These are phyloP conservation scores for Thereva unica DNA, from an alignment of 2,888 invertebrate species.

Conservation along the genomic window DNA sequence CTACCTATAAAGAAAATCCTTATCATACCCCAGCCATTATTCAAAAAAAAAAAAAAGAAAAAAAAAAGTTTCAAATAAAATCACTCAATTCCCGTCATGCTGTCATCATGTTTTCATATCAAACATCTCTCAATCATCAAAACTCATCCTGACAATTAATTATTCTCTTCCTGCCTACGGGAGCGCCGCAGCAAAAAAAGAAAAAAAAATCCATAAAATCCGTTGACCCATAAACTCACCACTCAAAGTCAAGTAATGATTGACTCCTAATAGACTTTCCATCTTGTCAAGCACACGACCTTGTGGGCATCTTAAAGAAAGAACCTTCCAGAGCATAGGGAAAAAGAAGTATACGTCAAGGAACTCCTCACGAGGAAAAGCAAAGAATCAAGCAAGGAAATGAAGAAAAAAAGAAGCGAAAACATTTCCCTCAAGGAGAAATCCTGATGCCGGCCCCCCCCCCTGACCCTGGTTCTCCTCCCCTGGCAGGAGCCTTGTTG, in stretches of 20 bases:
- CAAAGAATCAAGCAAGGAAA: neutral
- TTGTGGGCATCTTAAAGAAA: conserved; percentile 16
- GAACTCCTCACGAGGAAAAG: conserved; percentile 2
- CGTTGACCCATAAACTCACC: conserved; percentile 30
- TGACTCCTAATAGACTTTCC: conserved; percentile 40
- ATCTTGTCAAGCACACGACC: conserved; percentile 37
- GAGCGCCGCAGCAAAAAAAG: conserved; percentile 4
- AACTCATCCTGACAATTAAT: conserved; percentile 24
- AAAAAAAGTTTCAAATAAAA: too few relatives aligned
- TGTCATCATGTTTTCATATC: neutral
- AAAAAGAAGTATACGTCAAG: conserved; percentile 14
- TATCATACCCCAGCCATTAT: too few relatives aligned
- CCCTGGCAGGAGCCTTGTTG: neutral
- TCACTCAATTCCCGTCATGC: too few relatives aligned
- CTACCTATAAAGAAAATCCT: too few relatives aligned
- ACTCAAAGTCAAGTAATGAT: conserved; percentile 38
- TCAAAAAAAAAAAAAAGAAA: too few relatives aligned
- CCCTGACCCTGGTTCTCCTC: neutral
- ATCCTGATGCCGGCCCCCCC: neutral
- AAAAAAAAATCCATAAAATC: conserved; percentile 20
- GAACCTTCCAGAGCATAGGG: conserved; percentile 5
- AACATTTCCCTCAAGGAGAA: conserved; percentile 16
- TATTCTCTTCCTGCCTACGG: conserved; percentile 1
- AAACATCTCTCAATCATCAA: neutral
- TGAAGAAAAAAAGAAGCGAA: conserved; percentile 3